Evolutionary conservation across 2,113 vertebrate species (phyloP).

Genomic region (Anoura caudifer): DNA sequence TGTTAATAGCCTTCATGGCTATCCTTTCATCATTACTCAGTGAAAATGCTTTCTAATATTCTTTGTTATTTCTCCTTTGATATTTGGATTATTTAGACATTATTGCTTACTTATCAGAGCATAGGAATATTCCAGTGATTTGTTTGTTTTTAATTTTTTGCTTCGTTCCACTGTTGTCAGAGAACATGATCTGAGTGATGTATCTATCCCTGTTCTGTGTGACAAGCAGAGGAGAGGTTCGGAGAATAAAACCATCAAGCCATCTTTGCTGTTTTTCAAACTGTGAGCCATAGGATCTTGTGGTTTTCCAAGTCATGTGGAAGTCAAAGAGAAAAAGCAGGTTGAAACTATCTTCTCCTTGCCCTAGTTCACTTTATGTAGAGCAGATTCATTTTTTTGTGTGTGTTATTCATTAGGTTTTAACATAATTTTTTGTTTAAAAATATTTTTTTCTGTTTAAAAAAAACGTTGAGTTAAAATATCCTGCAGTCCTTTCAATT

Average conservation of each 20-base stretch:
- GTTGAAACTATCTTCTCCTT: background rate
- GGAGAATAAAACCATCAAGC: background rate
- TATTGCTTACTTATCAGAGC: background rate
- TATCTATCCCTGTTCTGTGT: background rate
- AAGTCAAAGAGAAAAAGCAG: background rate
- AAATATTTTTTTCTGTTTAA: background rate
- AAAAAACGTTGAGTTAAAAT: background rate
- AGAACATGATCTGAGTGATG: background rate
- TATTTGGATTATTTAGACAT: background rate
- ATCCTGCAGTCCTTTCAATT: background rate
- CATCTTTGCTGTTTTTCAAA: background rate
- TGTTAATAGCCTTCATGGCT: background rate
- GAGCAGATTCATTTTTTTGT: background rate
- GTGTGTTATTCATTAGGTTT: background rate
- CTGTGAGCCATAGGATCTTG: background rate
- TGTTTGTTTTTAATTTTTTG: constrained; percentile 27
- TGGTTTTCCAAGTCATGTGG: background rate
- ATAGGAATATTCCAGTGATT: background rate
- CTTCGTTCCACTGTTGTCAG: background rate
- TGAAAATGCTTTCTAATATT: background rate
- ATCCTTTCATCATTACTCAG: background rate
- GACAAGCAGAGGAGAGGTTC: background rate
- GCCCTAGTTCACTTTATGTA: background rate
- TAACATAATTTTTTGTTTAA: background rate
- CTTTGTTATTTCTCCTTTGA: constrained; percentile 10